Evolutionary conservation across 2,113 vertebrate genomes (phyloP).

Genomic region (Coptodon bakossiorum): DNA sequence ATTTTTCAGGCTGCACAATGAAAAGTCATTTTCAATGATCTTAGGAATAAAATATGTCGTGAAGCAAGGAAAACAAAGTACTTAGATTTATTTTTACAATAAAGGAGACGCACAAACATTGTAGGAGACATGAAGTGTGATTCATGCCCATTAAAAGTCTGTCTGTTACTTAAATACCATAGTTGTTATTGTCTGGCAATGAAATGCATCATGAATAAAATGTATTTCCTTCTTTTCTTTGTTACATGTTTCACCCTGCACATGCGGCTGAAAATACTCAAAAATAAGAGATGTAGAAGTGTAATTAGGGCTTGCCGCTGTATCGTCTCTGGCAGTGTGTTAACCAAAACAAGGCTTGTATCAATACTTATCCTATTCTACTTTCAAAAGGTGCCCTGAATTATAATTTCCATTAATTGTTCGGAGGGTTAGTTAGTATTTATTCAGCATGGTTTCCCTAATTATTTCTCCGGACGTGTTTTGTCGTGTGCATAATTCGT

Average conservation of each 20-base stretch:
- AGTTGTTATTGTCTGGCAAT: neutral
- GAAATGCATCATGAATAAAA: neutral
- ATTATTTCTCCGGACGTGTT: conserved; percentile 65
- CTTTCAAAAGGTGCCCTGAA: neutral
- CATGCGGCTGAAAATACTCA: neutral
- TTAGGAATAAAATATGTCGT: neutral
- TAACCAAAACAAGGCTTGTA: neutral
- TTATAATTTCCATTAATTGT: conserved; percentile 55
- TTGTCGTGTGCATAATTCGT: conserved; percentile 63
- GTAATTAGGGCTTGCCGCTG: neutral
- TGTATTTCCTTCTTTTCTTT: neutral
- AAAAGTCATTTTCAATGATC: conserved; percentile 21
- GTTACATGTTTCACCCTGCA: neutral
- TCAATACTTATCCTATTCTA: conserved; percentile 1
- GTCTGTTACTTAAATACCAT: neutral
- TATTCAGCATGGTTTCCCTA: conserved; percentile 52
- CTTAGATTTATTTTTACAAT: neutral
- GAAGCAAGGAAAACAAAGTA: neutral
- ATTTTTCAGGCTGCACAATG: conserved; percentile 36
- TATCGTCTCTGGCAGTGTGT: neutral
- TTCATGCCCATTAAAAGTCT: neutral
- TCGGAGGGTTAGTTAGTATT: conserved; percentile 53
- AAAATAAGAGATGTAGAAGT: neutral
- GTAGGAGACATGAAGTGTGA: neutral
- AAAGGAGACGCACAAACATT: neutral